Base-by-base conservation (phyloP, 2,888 invertebrate genomes). In the Lathronympha strigana region DNA sequence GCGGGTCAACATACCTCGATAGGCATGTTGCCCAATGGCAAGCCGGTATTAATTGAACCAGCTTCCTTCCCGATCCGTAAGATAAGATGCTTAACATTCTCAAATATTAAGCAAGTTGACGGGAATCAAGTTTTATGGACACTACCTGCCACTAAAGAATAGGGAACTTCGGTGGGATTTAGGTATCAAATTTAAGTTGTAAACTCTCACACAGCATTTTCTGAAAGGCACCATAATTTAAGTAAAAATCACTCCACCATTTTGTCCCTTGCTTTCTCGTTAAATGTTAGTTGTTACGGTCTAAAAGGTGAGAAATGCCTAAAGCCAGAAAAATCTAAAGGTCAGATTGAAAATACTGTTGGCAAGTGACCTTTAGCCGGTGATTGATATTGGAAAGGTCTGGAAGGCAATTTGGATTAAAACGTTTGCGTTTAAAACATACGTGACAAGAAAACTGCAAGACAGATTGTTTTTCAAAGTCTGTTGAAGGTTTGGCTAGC, bases 301-400 rank as follows among this genome's bases (percentile, higher is more conserved):
- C 13, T 4, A 36, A 36, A 36, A 36, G 36, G n/a, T 25, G 38
- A n/a, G 38, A n/a, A 4, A 15, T 38, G 4, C 15, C 15, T 15
- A 15, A n/a, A 17, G 15, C 5, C 15, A 8, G 23, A 23, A 38
- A 38, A 38, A 54, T 38, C 15, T 11, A 9, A 54, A 38, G 17
- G 25, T 55, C 33, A 54, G 5, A 25, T 23, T 15, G 25, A 25
- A 40, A 11, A 4, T 5, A 5, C 1, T 25, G 36, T 54, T 36
- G 13, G 9, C 45, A 11, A 25, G 15, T 38, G 17, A 62, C 47
- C 63, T 58, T 63, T 63, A n/a, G 17, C n/a, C 31, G 17, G 19
- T 17, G 28, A 40, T 38, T 31, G 28, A 19, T 25, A 54, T 36
- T 15, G 31, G 9, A 49, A 49, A 63, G 47, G 47, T 9, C 9